Evolutionary conservation across 1,140 invertebrate genomes (phyloP), one percentile per base, ranked within the genome.

Genomic region (Drosophila sp.): DNA sequence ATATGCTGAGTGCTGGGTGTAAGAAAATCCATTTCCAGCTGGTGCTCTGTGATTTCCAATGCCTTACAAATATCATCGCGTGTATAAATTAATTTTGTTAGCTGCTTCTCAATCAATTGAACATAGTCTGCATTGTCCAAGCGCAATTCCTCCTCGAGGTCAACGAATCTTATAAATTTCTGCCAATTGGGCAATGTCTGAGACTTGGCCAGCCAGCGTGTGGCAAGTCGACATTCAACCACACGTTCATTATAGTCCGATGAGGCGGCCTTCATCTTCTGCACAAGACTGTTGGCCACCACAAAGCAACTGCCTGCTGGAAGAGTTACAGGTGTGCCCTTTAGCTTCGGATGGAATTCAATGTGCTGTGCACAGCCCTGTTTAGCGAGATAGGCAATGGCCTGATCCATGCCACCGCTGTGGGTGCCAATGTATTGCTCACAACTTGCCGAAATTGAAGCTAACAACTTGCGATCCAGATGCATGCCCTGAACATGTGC

Each of bases 341-440:
- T 94, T 9, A 99, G 91, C 53, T 90, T 80, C 0, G 99, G 99
- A 89, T 97, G 95, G 93, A 99, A 99, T 79, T 98, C 96, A 76
- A 99, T 99, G 71, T 97, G 94, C 91, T 97, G 97, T 0, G 97
- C 97, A 80, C 94, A 95, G 94, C 97, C 97, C 92, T 95, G 92
- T 90, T 96, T 94, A 2, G 97, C 98, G 14, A 99, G 94, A 92
- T 99, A 97, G 51, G 97, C 97, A 82, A 99, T 99, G 0, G 99
- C 98, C 93, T 99, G 99, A 92, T 99, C 99, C 99, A 99, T 99
- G 72, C 98, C 99, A 38, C 99, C 99, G 27, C 98, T 98, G 93
- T 98, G 95, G 7, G 97, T 98, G 11, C 98, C 99, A 79, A 99
- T 98, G 77, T 97, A 97, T 72, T 95, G 93, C 93, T 99, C 99